Percentiles rank a stretch among this genome's conserved stretches.
These are phyloP conservation scores for Lingula anatina DNA, from an alignment of 2,888 invertebrate species.

Conservation along the genomic window DNA sequence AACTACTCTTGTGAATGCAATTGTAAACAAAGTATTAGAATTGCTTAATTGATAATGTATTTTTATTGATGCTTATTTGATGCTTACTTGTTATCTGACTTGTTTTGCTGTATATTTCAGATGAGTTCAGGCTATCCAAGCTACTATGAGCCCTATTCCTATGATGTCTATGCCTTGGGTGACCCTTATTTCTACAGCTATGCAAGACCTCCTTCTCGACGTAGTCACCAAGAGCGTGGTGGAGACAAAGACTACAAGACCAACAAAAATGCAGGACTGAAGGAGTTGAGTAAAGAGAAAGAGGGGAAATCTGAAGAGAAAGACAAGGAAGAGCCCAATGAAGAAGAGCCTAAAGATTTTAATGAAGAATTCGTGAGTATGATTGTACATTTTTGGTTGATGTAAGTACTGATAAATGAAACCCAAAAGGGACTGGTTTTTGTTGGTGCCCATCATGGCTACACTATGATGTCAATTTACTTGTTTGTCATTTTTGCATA, in stretches of 20 bases:
- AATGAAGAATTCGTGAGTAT: slow-evolving; percentile 32
- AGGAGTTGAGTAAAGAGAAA: too few relatives aligned
- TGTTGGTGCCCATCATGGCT: too few relatives aligned
- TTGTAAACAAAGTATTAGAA: not conserved
- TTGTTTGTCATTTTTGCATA: too few relatives aligned
- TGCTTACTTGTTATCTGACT: not conserved
- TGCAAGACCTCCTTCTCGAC: slow-evolving; percentile 10
- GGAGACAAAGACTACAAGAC: slow-evolving; percentile 17
- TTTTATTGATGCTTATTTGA: not conserved
- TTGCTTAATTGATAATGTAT: not conserved
- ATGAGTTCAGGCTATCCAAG: slow-evolving; percentile 27
- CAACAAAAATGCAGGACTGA: too few relatives aligned
- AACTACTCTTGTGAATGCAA: not conserved
- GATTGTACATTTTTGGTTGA: too few relatives aligned
- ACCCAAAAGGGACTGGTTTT: too few relatives aligned
- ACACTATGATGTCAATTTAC: too few relatives aligned
- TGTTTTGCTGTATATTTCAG: slow-evolving; percentile 6
- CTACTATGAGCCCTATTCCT: slow-evolving; percentile 31
- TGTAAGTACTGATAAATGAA: too few relatives aligned
- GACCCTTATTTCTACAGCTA: slow-evolving; percentile 19
- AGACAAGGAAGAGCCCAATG: too few relatives aligned
- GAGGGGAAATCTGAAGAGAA: too few relatives aligned
- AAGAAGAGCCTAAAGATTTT: slow-evolving; percentile 21
- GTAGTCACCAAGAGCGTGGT: slow-evolving; percentile 19
- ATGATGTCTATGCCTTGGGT: slow-evolving; percentile 29